Evolutionary conservation across 2,797 vertebrate species (phyloP), one percentile per base, ranked within the genome.

Genomic region (Sebastes oblongus): DNA sequence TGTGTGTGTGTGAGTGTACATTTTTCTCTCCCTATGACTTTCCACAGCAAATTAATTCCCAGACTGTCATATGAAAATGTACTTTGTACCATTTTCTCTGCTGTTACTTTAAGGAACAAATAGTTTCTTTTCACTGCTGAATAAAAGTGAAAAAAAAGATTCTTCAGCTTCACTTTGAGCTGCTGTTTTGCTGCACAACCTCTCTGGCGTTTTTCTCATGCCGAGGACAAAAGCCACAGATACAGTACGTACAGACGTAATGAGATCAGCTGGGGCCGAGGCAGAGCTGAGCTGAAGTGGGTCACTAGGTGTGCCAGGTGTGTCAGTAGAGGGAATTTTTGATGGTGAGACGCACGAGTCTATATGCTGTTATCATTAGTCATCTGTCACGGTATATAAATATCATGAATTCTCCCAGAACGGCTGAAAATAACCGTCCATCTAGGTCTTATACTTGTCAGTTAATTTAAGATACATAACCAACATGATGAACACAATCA

Each of bases 221-320:
- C 60, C 7, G 66, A 73, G 7, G 16, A 36, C 42, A 67, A 81
- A 76, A 72, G 58, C 14, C 30, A 66, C 69, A 39, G 22, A 77
- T 64, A 58, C 36, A 60, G 55, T 5, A 36, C 69, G 58, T 68
- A 69, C 34, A 74, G 29, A 32, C 1, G 29, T 74, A 83, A 79
- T 34, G 36, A 65, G 75, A 83, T 78, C 77, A 77, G 79, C 71
- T 70, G 72, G 25, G 42, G 76, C 24, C 1, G 46, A 81, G 36
- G 75, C 60, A 61, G 74, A 55, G 80, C 46, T 5, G 66, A 8
- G 74, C 60, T 72, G 74, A 88, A 87, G 66, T 88, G 81, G 84
- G 89, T 86, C 87, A 88, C 73, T 71, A 68, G 75, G 83, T 83
- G 62, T 46, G 46, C 60, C 86, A 84, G 84, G 85, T 86, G 70